These are phyloP conservation scores for Myzus persicae DNA, from an alignment of 1,140 invertebrate genomes.

Conservation along the genomic window DNA sequence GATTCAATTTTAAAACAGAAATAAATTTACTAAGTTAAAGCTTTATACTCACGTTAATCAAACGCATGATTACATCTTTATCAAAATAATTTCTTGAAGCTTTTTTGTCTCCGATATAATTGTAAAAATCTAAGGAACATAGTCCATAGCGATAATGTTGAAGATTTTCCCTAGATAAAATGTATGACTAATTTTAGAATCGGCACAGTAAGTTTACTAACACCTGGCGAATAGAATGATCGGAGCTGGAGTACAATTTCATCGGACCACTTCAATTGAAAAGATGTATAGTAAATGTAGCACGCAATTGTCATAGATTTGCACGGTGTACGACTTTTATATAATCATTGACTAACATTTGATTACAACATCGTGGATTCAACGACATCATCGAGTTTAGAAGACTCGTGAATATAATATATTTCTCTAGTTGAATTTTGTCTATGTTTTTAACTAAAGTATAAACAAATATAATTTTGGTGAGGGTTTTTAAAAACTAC, in stretches of 20 bases:
- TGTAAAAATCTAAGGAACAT: background rate
- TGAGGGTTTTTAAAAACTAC: too few species aligned
- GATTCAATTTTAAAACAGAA: background rate
- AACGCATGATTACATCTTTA: background rate
- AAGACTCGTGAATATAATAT: too few species aligned
- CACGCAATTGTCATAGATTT: background rate
- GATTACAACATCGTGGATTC: too few species aligned
- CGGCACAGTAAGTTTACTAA: background rate
- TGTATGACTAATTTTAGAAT: background rate
- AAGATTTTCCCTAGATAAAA: slow-evolving; percentile 5
- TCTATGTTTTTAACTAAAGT: too few species aligned
- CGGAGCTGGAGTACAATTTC: too few species aligned
- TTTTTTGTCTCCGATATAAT: background rate
- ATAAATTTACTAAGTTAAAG: background rate
- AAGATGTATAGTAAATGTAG: too few species aligned
- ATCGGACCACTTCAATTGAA: too few species aligned
- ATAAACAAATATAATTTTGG: too few species aligned
- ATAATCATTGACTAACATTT: too few species aligned
- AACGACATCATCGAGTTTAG: too few species aligned
- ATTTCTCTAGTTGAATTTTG: too few species aligned
- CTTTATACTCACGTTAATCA: background rate
- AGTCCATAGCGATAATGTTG: background rate
- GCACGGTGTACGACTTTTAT: background rate
- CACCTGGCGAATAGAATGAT: too few species aligned
- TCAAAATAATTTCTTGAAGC: background rate